These are phyloP conservation scores for Capra hircus DNA, from an alignment of 2,113 vertebrate species.

Conservation along the genomic window DNA sequence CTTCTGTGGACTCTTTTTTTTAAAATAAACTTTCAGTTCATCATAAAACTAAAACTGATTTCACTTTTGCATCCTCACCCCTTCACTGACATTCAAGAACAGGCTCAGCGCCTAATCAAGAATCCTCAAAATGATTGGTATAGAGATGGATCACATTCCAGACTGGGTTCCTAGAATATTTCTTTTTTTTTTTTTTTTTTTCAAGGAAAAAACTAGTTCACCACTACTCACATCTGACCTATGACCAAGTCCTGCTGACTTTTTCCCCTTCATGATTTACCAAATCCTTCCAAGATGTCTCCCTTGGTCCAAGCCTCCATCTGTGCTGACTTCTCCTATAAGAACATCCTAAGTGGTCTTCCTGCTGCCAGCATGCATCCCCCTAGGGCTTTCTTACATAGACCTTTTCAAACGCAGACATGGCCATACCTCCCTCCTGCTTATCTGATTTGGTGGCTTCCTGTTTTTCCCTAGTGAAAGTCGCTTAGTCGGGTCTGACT, in stretches of 20 bases:
- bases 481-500: accelerated
- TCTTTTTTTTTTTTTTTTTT: background rate
- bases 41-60: background rate
- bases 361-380: background rate
- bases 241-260: background rate
- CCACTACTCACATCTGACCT: background rate
- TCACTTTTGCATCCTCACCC: background rate
- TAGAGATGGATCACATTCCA: background rate
- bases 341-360: background rate
- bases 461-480: background rate
- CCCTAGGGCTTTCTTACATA: background rate
- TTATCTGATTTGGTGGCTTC: background rate
- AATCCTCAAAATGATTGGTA: background rate
- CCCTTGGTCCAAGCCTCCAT: background rate
- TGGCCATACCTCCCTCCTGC: background rate
- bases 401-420: background rate
- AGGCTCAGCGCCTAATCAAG: background rate
- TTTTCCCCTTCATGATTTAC: background rate
- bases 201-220: background rate
- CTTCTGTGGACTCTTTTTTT: background rate
- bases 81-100: background rate
- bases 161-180: background rate
- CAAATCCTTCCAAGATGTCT: background rate
- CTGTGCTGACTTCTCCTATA: background rate
- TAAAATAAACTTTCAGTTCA: background rate